These are phyloP conservation scores for Rallus limicola DNA, from an alignment of 2,113 vertebrate genomes.

Conservation along the genomic window DNA sequence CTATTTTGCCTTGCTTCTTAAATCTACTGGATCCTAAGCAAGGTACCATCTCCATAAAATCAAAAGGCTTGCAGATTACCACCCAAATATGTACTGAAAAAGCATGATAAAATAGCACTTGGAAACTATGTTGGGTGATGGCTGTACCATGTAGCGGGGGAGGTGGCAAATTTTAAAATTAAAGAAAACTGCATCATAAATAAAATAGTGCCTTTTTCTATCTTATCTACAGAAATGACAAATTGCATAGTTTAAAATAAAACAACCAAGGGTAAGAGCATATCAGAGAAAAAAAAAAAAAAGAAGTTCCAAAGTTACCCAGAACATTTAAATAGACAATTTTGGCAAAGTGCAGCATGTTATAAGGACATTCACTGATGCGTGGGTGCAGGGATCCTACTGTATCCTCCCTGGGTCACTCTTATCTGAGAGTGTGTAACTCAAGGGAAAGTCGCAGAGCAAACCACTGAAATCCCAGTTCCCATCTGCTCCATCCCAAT, in stretches of 20 bases:
- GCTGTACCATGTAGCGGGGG: fast-evolving
- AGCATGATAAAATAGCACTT: not conserved
- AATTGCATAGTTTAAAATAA: not conserved
- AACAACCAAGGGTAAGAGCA: not conserved
- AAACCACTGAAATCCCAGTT: not conserved
- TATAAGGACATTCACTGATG: not conserved
- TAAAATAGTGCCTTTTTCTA: not conserved
- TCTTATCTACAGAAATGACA: not conserved
- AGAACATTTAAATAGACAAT: not conserved
- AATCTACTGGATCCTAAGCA: not conserved
- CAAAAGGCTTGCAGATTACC: not conserved
- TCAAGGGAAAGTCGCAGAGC: not conserved
- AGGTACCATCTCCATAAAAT: not conserved
- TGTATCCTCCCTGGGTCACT: not conserved
- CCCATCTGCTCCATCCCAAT: not conserved
- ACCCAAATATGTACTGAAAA: not conserved
- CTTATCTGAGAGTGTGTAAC: not conserved
- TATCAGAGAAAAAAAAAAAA: not conserved
- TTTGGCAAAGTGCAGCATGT: not conserved
- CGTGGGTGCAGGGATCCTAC: not conserved
- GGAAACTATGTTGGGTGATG: not conserved
- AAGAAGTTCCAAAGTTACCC: not conserved
- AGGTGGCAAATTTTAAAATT: not conserved
- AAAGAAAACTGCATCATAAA: not conserved
- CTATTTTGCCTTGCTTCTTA: not conserved